phyloP scores from a whole-genome alignment of 2,797 vertebrate species.

The Erethizon dorsatum region DNA sequence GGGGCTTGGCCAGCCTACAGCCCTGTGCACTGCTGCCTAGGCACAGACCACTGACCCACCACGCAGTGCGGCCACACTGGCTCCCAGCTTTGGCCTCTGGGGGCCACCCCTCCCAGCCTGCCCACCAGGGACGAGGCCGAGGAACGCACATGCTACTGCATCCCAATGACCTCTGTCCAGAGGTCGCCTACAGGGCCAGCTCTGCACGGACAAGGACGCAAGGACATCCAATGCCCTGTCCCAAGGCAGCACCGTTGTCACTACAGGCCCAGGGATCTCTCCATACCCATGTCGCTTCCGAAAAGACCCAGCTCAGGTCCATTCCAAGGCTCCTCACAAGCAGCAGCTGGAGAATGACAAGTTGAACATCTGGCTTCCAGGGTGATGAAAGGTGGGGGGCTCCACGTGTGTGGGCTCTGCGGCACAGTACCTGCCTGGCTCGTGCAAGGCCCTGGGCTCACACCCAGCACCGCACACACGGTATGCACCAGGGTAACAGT shows the following conservation, averaged over 20 bases:
- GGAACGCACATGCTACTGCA: accelerated
- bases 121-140: no score
- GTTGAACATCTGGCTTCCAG: neutral
- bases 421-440: neutral
- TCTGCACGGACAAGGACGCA: neutral
- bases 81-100: neutral
- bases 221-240: no score
- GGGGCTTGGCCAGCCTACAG: neutral
- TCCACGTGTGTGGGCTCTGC: neutral
- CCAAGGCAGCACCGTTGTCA: accelerated
- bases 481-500: neutral
- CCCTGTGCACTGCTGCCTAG: neutral
- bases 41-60: neutral
- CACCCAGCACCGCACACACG: no score
- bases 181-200: no score
- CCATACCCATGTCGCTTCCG: neutral
- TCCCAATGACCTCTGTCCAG: neutral
- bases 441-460: neutral
- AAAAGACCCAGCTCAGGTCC: neutral
- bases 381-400: neutral
- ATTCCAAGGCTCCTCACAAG: neutral
- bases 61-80: accelerated
- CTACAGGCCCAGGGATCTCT: neutral
- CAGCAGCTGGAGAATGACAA: neutral
- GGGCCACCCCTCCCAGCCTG: neutral